These are phyloP conservation scores for Thalassarche chlororhynchos DNA, from an alignment of 2,113 vertebrate species.

Conservation along the genomic window DNA sequence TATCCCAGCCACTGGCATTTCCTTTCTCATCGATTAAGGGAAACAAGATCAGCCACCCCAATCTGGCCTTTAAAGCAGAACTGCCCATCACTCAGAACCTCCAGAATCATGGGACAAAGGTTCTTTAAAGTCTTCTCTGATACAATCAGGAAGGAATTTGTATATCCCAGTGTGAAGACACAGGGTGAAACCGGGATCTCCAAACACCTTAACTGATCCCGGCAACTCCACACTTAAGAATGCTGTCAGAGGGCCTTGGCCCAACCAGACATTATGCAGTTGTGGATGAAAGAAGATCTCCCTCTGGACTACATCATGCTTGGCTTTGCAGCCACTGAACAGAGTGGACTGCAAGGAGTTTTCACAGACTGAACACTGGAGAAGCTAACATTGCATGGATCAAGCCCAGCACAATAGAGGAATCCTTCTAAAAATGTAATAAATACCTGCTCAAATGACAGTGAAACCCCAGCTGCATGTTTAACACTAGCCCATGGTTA, in stretches of 20 bases:
- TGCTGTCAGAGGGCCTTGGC: background rate
- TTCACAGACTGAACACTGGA: background rate
- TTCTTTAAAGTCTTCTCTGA: background rate
- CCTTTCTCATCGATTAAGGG: background rate
- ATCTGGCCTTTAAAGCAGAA: background rate
- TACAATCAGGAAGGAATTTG: background rate
- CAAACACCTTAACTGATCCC: background rate
- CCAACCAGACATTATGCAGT: background rate
- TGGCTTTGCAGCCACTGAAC: background rate
- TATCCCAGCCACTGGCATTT: background rate
- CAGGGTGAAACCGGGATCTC: background rate
- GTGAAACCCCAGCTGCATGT: background rate
- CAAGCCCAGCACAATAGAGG: rapidly evolving
- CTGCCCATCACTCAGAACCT: background rate
- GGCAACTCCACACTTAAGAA: background rate
- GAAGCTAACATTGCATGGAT: background rate
- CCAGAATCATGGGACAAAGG: background rate
- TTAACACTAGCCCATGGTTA: background rate
- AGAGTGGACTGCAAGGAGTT: background rate
- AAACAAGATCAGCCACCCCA: constrained; percentile 1
- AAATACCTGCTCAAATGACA: background rate
- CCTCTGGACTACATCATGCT: background rate
- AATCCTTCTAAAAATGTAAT: background rate
- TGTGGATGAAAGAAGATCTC: background rate
- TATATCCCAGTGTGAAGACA: background rate